Evolutionary conservation across 2,888 invertebrate genomes (phyloP), one percentile per base, ranked within the genome.

Genomic region (Eumerus sabulonum): DNA sequence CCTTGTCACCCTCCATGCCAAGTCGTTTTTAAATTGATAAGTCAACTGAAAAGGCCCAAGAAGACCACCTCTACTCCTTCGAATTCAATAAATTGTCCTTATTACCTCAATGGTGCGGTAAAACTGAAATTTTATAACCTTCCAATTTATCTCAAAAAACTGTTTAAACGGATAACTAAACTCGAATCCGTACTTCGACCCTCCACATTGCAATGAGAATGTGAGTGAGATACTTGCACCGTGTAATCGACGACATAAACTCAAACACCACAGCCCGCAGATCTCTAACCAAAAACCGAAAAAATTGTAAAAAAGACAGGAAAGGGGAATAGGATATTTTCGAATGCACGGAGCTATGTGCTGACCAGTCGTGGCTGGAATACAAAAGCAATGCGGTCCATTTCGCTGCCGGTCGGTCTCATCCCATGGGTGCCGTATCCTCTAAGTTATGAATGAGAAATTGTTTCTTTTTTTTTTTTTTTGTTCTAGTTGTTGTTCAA

Each of bases 391-490:
- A 44, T 40, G 40, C 45, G 54, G 51, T 40, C 54, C 54, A 48
- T 57, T 18, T 35, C 48, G 3, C 70, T 59, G 62, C 42, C 38
- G 67, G 53, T 67, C 42, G 73, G 73, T 68, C 79, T 68, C 79
- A 83, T 87, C 88, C 87, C 88, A 71, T 53, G 88, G 86, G 88
- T 87, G 85, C 85, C 87, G 87, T 88, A 86, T 86, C 84, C 85
- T 85, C 85, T 86, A 85, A 88, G 87, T 87, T 88, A 88, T 88
- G 88, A 88, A 88, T 88, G 87, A 86, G 85, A 86, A 87, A 87
- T 87, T 86, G 85, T 87, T 87, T 85, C 82, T 47, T 48, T 48
- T 82, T 74, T 62, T 7, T 27, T 27, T 27, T 27, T 27, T 27
- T 27, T n/a, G n/a, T n/a, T n/a, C n/a, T n/a, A n/a, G n/a, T n/a